phyloP scores from a whole-genome alignment of 2,888 invertebrate genomes.

The Parnassius orleans region DNA sequence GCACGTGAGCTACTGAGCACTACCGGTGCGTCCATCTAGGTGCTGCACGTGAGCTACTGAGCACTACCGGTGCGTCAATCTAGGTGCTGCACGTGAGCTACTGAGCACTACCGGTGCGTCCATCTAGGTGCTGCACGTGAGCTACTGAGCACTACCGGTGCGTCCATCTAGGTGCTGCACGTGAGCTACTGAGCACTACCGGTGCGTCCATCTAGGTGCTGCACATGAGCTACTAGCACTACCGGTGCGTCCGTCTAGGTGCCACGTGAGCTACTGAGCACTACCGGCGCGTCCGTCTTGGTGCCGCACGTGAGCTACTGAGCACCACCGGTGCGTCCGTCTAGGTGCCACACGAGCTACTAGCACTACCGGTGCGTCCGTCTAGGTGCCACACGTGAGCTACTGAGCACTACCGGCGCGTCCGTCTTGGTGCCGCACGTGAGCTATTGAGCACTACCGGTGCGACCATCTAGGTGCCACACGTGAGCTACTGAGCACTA shows the following conservation, averaged over 20 bases:
- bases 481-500: not conserved
- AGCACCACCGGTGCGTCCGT: not conserved
- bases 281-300: not conserved
- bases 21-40: not conserved
- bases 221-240: not conserved
- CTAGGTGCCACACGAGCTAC: not conserved
- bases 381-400: not conserved
- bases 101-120: not conserved
- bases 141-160: not conserved
- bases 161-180: not conserved
- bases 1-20: not conserved
- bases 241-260: not conserved
- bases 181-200: not conserved
- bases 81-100: not conserved
- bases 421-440: not conserved
- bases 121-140: not conserved
- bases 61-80: not conserved
- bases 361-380: not conserved
- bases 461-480: not conserved
- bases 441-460: not conserved
- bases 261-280: not conserved
- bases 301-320: not conserved
- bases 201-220: not conserved
- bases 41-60: not conserved
- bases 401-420: not conserved